Evolutionary conservation across 2,888 invertebrate species (phyloP).

Genomic region (Polymixis lichenea): DNA sequence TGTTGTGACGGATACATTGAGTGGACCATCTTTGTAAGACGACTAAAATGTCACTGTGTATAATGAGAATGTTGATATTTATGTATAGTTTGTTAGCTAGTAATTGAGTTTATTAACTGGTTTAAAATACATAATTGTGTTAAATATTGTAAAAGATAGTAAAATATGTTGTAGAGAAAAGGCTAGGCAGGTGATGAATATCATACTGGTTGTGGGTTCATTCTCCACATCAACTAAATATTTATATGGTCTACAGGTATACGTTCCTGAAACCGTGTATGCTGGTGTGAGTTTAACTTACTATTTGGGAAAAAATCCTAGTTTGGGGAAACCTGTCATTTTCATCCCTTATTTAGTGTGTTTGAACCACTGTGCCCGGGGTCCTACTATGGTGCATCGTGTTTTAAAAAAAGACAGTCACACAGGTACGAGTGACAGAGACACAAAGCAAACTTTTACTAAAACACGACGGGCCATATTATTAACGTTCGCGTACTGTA

Average conservation of each 20-base stretch:
- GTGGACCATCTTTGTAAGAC: no score
- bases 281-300: slow-evolving; percentile 35
- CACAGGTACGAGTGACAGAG: background rate
- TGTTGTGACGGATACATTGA: no score
- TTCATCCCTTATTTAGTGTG: background rate
- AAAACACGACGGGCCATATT: slow-evolving; percentile 1
- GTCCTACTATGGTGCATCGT: background rate
- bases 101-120: no score
- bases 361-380: background rate
- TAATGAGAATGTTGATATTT: no score
- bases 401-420: background rate
- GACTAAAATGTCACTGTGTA: no score
- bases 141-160: no score
- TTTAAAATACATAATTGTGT: no score
- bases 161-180: no score
- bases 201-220: background rate
- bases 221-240: slow-evolving; percentile 6
- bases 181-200: background rate
- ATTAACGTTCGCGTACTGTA: background rate
- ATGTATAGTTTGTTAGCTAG: no score
- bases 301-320: slow-evolving; percentile 18
- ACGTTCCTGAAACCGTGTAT: slow-evolving; percentile 40
- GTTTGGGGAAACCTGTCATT: slow-evolving; percentile 3
- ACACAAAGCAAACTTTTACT: background rate
- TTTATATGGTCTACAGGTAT: slow-evolving; percentile 41